A percentile compares a stretch with the other conserved stretches of the same genome.
These are phyloP conservation scores for Zaprionus gabonicus DNA, from an alignment of 1,140 invertebrate species.

Conservation along the genomic window DNA sequence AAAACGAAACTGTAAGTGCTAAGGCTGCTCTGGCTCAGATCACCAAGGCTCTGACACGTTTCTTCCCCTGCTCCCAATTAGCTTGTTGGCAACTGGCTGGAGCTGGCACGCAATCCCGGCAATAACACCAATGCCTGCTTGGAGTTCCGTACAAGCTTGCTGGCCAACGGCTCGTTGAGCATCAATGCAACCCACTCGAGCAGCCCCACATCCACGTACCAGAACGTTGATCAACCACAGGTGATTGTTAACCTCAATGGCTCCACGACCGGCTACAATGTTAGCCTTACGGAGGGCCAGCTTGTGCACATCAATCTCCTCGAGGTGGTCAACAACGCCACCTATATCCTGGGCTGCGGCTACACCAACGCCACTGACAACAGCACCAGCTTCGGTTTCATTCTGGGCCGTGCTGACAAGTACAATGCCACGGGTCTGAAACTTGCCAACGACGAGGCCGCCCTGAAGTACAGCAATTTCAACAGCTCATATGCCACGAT, in stretches of 20 bases:
- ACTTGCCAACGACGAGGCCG: constrained; percentile 36
- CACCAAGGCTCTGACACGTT: background rate
- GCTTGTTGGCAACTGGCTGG: constrained; percentile 48
- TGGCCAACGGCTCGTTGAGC: constrained; percentile 21
- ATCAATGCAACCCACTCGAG: constrained; percentile 49
- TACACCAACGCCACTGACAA: constrained; percentile 32
- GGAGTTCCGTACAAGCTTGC: background rate
- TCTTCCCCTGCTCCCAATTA: constrained; percentile 1
- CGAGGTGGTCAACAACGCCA: constrained; percentile 16
- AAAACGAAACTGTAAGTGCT: constrained; percentile 54
- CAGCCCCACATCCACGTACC: constrained; percentile 15
- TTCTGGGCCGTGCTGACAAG: constrained; percentile 20
- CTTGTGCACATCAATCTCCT: constrained; percentile 47
- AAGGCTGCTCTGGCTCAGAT: background rate
- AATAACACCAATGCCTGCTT: constrained; percentile 33
- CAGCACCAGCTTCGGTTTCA: constrained; percentile 47
- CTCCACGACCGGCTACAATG: constrained; percentile 46
- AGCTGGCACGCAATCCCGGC: constrained; percentile 56
- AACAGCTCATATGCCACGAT: constrained; percentile 23
- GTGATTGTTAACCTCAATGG: constrained; percentile 33
- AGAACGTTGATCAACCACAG: constrained; percentile 24
- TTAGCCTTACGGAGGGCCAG: constrained; percentile 14
- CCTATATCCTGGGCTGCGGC: constrained; percentile 52
- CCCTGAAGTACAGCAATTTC: constrained; percentile 30
- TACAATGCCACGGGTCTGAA: background rate